These are phyloP conservation scores for Ophthalmolycus amberensis DNA, from an alignment of 2,113 vertebrate genomes.

Conservation along the genomic window DNA sequence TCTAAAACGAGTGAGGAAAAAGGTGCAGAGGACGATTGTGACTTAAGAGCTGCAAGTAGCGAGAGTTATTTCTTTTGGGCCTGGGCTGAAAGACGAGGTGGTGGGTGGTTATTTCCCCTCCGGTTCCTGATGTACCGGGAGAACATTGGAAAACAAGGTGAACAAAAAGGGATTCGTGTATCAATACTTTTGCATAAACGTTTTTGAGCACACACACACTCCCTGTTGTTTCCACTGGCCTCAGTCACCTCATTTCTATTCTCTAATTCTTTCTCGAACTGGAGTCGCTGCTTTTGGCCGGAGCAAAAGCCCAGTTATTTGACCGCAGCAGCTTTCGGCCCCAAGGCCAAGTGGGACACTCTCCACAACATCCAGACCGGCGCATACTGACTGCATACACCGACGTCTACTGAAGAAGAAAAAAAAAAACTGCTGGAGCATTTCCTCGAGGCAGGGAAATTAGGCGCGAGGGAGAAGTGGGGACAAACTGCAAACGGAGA, in stretches of 20 bases:
- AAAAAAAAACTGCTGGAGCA: background rate
- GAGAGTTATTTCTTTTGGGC: constrained; percentile 47
- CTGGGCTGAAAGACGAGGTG: constrained; percentile 35
- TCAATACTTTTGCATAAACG: background rate
- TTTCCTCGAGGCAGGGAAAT: constrained; percentile 36
- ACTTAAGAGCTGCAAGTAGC: constrained; percentile 12
- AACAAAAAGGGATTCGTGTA: background rate
- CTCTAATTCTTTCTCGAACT: constrained; percentile 48
- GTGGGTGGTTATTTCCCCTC: constrained; percentile 47
- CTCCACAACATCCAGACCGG: constrained; percentile 38
- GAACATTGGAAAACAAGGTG: background rate
- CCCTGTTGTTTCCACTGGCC: constrained; percentile 52
- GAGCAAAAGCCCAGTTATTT: constrained; percentile 37
- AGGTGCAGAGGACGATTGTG: constrained; percentile 12
- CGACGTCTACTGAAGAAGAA: constrained; percentile 9
- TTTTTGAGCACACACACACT: background rate
- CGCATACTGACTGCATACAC: constrained; percentile 27
- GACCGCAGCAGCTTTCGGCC: constrained; percentile 35
- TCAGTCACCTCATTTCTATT: constrained; percentile 53
- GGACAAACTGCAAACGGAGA: constrained; percentile 17
- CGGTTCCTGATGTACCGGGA: background rate
- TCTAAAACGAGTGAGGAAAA: constrained; percentile 28
- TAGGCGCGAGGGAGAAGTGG: background rate
- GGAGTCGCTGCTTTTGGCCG: constrained; percentile 49
- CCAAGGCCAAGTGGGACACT: constrained; percentile 60